Percentiles rank a stretch among this genome's conserved stretches.
Evolutionary conservation across 2,113 vertebrate genomes (phyloP).

Genomic region (Indicator indicator): DNA sequence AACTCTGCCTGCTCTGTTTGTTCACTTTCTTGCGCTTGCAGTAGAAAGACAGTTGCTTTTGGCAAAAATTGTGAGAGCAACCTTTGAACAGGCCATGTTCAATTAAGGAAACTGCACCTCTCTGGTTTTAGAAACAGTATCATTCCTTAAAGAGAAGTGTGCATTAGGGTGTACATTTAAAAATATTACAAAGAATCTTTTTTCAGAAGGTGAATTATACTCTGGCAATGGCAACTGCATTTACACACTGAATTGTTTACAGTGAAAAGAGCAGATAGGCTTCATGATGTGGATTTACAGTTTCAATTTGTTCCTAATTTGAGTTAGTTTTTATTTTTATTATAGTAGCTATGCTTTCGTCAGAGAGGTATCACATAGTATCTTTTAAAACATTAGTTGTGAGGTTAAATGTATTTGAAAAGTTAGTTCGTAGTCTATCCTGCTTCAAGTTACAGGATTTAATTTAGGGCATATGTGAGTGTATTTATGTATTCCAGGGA

Average conservation of each 20-base stretch:
- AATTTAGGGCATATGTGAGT: not conserved
- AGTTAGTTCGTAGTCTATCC: not conserved
- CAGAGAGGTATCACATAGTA: not conserved
- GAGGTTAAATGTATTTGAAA: not conserved
- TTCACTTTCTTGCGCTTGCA: not conserved
- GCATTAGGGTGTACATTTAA: not conserved
- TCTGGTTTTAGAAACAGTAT: not conserved
- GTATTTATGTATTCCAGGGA: not conserved
- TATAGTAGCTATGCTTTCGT: not conserved
- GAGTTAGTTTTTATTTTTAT: not conserved
- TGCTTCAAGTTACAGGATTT: not conserved
- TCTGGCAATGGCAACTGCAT: not conserved
- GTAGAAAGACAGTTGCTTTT: rapidly evolving
- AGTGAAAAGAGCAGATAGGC: not conserved
- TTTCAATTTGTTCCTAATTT: not conserved
- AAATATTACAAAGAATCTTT: not conserved
- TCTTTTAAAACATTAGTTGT: not conserved
- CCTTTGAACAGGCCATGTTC: not conserved
- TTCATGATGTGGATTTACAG: not conserved
- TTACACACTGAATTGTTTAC: not conserved
- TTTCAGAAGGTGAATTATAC: not conserved
- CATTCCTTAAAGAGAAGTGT: not conserved
- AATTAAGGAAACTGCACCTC: not conserved
- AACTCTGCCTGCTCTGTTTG: not conserved
- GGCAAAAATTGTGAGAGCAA: not conserved